A percentile compares a stretch with the other conserved stretches of the same genome.
Evolutionary conservation across 2,888 invertebrate genomes (phyloP).

Genomic region (Phaedon cochleariae): DNA sequence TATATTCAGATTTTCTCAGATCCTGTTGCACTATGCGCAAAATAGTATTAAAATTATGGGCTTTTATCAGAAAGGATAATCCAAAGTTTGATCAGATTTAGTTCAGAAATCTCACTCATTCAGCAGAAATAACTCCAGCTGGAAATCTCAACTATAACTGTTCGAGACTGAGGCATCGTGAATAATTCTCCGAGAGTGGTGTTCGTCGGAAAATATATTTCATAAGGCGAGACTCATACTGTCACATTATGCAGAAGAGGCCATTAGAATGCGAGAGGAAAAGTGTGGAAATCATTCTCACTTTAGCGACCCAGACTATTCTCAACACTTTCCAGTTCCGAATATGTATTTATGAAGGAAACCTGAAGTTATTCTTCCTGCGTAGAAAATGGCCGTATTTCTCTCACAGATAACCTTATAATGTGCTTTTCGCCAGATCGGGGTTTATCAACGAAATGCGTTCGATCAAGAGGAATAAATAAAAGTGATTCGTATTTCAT

Average conservation of each 20-base stretch:
- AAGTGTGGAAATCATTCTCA: slow-evolving; percentile 14
- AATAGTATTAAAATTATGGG: too few species aligned
- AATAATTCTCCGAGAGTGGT: not conserved
- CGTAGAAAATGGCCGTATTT: not conserved
- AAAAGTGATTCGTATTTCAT: too few species aligned
- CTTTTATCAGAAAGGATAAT: too few species aligned
- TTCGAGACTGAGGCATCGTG: slow-evolving; percentile 1
- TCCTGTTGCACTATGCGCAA: too few species aligned
- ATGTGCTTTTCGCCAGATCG: not conserved
- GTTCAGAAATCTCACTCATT: too few species aligned
- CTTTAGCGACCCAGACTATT: not conserved
- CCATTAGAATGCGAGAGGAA: slow-evolving; percentile 6
- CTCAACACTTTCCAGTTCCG: slow-evolving; percentile 13
- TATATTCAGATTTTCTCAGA: too few species aligned
- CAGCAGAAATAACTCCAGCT: not conserved
- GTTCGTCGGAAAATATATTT: slow-evolving; percentile 4
- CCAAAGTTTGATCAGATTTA: too few species aligned
- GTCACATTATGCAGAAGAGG: slow-evolving; percentile 9
- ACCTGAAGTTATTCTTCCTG: not conserved
- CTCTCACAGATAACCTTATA: not conserved
- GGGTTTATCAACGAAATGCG: too few species aligned
- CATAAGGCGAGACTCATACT: not conserved
- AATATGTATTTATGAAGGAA: slow-evolving; percentile 14
- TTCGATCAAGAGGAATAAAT: too few species aligned
- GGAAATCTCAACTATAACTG: not conserved